Percentiles rank a stretch among this genome's conserved stretches.
phyloP scores from a whole-genome alignment of 2,113 vertebrate species.

The Channa argus region DNA sequence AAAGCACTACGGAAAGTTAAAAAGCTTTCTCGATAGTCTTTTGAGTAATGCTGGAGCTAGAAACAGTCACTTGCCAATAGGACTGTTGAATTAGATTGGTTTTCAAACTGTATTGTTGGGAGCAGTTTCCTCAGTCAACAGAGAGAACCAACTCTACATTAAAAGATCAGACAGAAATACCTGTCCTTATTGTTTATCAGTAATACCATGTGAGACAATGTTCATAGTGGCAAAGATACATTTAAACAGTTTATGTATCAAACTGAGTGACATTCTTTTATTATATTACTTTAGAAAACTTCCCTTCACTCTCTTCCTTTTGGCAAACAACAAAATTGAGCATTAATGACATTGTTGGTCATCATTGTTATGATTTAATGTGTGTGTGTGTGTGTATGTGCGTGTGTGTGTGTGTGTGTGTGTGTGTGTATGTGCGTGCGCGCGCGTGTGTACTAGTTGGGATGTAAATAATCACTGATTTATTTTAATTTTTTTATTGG shows the following conservation, averaged over 20 bases:
- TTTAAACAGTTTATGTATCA: neutral
- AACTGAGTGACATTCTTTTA: neutral
- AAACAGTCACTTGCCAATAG: slow-evolving; percentile 34
- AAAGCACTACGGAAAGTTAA: slow-evolving; percentile 31
- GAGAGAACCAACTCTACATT: slow-evolving; percentile 5
- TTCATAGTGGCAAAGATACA: neutral
- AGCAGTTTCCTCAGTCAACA: slow-evolving; percentile 7
- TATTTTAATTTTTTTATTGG: neutral
- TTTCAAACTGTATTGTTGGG: slow-evolving; percentile 35
- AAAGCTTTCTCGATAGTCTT: slow-evolving; percentile 24
- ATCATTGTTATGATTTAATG: neutral
- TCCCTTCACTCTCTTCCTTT: neutral
- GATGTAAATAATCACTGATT: neutral
- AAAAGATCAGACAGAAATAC: slow-evolving; percentile 1
- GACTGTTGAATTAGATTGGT: slow-evolving; percentile 34
- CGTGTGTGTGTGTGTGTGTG: too few relatives aligned
- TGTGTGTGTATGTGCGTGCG: too few relatives aligned
- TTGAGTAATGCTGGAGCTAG: slow-evolving; percentile 22
- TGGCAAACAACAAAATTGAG: neutral
- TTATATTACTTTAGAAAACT: neutral
- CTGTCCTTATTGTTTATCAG: neutral
- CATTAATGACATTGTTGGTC: neutral
- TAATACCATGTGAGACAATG: neutral
- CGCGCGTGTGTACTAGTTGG: neutral
- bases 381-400: too few relatives aligned